Evolutionary conservation across 2,888 invertebrate species (phyloP).

Genomic region (Agrypnus murinus): DNA sequence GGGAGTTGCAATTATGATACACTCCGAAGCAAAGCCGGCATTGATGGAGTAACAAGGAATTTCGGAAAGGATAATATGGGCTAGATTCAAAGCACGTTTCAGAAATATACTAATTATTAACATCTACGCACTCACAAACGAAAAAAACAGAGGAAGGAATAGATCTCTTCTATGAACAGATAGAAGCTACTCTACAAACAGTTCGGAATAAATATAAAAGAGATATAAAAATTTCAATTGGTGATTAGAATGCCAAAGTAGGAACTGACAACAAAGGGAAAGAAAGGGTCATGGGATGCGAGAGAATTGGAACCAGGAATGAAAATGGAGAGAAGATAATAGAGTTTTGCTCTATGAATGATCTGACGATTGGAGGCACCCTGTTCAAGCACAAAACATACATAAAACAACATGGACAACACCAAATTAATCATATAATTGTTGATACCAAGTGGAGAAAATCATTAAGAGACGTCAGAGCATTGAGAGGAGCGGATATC

Average conservation of each 20-base stretch:
- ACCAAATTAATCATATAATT: conserved; percentile 13
- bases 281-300: not conserved
- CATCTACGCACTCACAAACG: conserved; percentile 12
- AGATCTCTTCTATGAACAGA: not conserved
- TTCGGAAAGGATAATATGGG: conserved; percentile 21
- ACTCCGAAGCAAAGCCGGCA: conserved; percentile 4
- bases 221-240: not conserved
- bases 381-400: conserved; percentile 1
- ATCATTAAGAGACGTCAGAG: conserved; percentile 8
- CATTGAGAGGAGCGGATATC: conserved; percentile 4
- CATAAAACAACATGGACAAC: too few relatives aligned
- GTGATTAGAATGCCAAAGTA: not conserved
- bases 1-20: conserved; percentile 19
- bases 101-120: conserved; percentile 12
- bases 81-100: conserved; percentile 14
- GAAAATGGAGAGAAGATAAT: not conserved
- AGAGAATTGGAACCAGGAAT: not conserved
- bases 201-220: too few relatives aligned
- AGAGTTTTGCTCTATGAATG: not conserved
- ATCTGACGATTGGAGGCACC: not conserved
- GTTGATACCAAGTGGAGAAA: conserved; percentile 4
- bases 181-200: too few relatives aligned
- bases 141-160: not conserved
- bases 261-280: conserved; percentile 7
- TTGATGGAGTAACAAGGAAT: conserved; percentile 22